Base-by-base conservation (phyloP, 2,888 invertebrate species). In the Sminthurinus aureus region DNA sequence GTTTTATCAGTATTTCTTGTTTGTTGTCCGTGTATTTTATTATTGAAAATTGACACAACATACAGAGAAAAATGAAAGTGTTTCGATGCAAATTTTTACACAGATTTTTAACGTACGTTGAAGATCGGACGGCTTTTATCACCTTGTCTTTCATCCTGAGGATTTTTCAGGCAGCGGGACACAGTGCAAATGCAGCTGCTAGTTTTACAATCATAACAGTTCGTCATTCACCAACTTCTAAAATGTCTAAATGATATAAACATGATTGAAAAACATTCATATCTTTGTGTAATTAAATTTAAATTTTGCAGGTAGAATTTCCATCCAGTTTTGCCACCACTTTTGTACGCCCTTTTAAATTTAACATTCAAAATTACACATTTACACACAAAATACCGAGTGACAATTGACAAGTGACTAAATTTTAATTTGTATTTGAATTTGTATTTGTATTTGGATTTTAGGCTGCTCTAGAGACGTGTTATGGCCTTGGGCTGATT, bases 81-180 rank as follows among this genome's bases (percentile, higher is more conserved):
- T n/a, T n/a, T n/a, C n/a, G n/a, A n/a, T n/a, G 11, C 9, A 3
- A 22, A 3, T 11, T 22, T 71, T 71, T 71, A 6, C 18, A 22
- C 73, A 88, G 88, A n/a, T 86, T 86, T 71, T 26, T 88, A 2
- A 83, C 86, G 22, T 80, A 84, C 51, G 80, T 88, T 12, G 74
- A 86, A 15, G 84, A 83, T 50, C 69, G 87, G 15, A 92, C 92
- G 83, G 92, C 94, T 0, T 96, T 96, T 90, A 95, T 96, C 87
- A 91, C 93, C 0, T 91, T 95, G 51, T 95, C 96, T 89, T 95
- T 96, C 90, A 89, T 94, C 26, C 94, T 96, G 86, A 92, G 96
- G 81, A 94, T 96, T 83, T 91, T 96, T 71, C 95, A 96, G 90
- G 96, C 96, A 0, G 91, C 96, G 91, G 96, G 96, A 22, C 96